Evolutionary conservation across 2,797 vertebrate species (phyloP), one percentile per base, ranked within the genome.

Genomic region (Mormyrops attenuatus): DNA sequence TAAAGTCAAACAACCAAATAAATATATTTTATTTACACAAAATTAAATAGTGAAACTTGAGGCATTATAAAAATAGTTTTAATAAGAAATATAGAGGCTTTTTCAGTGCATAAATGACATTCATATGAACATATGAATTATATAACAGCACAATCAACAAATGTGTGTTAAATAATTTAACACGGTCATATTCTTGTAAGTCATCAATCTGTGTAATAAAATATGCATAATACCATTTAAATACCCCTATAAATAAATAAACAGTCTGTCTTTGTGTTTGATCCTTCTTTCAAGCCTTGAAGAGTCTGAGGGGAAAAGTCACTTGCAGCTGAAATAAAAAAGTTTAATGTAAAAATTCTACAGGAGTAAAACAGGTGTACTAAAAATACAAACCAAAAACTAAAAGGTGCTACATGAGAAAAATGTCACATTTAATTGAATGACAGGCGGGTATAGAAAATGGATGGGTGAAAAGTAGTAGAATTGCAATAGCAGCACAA

Each of bases 231-330:
- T 88, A 93, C 90, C 30, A 90, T 92, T 96, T 97, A 97, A 96
- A 96, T 96, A 96, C 91, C 84, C 90, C 89, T 91, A 93, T 94
- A 94, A 97, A 97, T 97, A 96, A 96, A 96, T 97, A 95, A 96
- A 93, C 89, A 92, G 91, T 89, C 91, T 86, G 53, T 94, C 91
- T 92, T 93, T 93, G 93, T 94, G 69, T 92, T 89, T 90, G 73
- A 90, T 87, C 89, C 88, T 89, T 55, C 34, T 88, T 17, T 47
- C 60, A 41, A 87, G 88, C 89, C 1, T 73, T 93, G 94, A 92
- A 94, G 93, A 92, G 94, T 92, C 94, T 95, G 93, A 60, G 91
- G n/a, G 53, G 38, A 93, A 94, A 44, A 91, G 90, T 91, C 89
- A 91, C 92, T 92, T 95, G 92, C 94, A 95, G 90, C 96, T 96